Evolutionary conservation across 1,140 invertebrate species (phyloP).

Genomic region (Magallana ariakensis): DNA sequence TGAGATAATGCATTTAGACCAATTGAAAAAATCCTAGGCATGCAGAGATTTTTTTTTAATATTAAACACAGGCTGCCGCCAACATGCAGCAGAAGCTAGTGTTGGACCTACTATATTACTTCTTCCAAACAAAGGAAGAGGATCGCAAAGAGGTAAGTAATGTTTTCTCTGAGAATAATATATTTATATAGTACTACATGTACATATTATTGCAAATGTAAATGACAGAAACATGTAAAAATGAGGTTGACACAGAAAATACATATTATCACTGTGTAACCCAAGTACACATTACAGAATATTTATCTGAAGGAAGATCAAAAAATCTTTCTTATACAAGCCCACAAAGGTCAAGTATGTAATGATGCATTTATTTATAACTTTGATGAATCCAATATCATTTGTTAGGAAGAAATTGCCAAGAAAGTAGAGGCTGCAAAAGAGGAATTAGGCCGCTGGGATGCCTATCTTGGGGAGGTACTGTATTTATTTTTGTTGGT

Average conservation of each 20-base stretch:
- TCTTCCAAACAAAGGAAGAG: background rate
- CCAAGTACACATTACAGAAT: no score
- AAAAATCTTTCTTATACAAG: no score
- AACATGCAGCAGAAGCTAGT: background rate
- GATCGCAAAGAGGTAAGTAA: conserved; percentile 9
- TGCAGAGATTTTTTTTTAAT: background rate
- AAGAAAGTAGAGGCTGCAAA: conserved; percentile 22
- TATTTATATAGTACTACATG: background rate
- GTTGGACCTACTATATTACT: background rate
- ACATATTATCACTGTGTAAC: no score
- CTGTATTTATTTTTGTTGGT: background rate
- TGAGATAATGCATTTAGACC: no score
- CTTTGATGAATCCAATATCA: no score
- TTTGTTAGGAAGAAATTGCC: background rate
- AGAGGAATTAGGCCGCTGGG: conserved; percentile 30
- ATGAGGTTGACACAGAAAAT: no score
- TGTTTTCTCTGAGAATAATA: background rate
- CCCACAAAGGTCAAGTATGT: no score
- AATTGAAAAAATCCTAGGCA: background rate
- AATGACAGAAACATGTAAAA: no score
- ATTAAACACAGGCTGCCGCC: background rate
- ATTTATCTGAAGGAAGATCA: no score
- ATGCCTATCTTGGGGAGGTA: conserved; percentile 28
- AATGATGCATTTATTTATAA: no score
- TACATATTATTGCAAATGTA: no score